These are phyloP conservation scores for Eristalis tenax DNA, from an alignment of 2,888 invertebrate species.

Conservation along the genomic window DNA sequence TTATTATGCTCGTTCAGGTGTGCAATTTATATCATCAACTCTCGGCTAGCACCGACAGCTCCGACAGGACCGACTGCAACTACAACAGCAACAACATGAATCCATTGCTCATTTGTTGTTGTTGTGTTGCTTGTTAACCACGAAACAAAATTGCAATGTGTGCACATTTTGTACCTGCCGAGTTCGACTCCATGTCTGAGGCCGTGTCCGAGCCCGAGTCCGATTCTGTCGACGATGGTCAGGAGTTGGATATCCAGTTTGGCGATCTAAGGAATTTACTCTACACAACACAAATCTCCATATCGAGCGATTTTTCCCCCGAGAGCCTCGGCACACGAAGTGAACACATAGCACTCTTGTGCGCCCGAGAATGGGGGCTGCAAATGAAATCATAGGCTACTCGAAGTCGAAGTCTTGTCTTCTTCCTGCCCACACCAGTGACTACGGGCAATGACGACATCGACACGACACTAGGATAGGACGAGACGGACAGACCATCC, in stretches of 20 bases:
- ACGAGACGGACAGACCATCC: neutral
- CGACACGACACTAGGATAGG: neutral
- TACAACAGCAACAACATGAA: slow-evolving; percentile 4
- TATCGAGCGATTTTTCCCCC: slow-evolving; percentile 61
- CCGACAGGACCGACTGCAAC: neutral
- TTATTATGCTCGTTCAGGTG: slow-evolving; percentile 81
- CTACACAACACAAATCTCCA: slow-evolving; percentile 69
- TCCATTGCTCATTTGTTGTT: slow-evolving; percentile 55
- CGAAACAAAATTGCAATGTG: slow-evolving; percentile 61
- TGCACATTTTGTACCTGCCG: slow-evolving; percentile 31
- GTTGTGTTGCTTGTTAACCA: slow-evolving; percentile 64
- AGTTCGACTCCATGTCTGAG: neutral
- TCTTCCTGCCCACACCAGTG: slow-evolving; percentile 10
- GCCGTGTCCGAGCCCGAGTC: neutral
- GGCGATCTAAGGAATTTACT: slow-evolving; percentile 69
- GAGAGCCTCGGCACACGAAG: neutral
- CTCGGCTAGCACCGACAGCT: slow-evolving; percentile 33
- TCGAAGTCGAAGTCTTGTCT: slow-evolving; percentile 23
- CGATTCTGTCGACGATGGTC: neutral
- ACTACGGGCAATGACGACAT: neutral
- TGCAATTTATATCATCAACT: slow-evolving; percentile 78
- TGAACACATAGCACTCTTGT: neutral
- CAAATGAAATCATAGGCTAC: slow-evolving; percentile 53
- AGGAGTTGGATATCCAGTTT: slow-evolving; percentile 56
- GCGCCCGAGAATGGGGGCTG: slow-evolving; percentile 44